Evolutionary conservation across 2,113 vertebrate genomes (phyloP), one percentile per base, ranked within the genome.

Genomic region (Hypocryptadius cinnamomeus): DNA sequence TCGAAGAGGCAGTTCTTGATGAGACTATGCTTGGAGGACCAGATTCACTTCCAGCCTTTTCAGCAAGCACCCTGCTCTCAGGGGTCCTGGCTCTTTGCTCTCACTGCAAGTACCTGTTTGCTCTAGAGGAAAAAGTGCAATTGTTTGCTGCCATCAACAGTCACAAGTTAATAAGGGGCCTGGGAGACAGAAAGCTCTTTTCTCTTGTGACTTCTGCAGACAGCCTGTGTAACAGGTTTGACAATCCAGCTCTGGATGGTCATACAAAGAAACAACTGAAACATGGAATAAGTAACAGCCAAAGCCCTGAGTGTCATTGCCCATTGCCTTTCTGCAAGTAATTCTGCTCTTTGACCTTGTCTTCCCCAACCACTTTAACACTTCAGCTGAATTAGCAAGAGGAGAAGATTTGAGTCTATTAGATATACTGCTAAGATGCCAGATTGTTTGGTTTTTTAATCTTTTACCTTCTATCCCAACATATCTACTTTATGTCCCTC

Each of bases 261-360:
- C 5, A 0, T 18, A 19, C 24, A 16, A 37, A 39, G 39, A 31
- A 76, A 57, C 25, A 12, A 4, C 24, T 31, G 31, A 45, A 70
- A 39, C 3, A 5, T 1, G 1, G 22, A 70, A 8, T 0, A 6
- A 39, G 25, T 11, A 42, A 24, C 11, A 63, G 37, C 25, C 65
- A 79, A 9, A 13, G 19, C 11, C 57, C 71, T n/a, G 31, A 31
- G 15, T 64, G 39, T 28, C 39, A 2, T 40, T 78, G 53, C 18
- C 48, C 18, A 3, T 48, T 61, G 69, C 7, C 13, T 61, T 77
- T 72, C 54, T 73, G 24, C 28, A n/a, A 9, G 20, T 39, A 30
- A 7, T 71, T 79, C 37, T 69, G 10, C 27, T 48, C 54, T 61
- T 65, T 57, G 50, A 15, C 53, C 40, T 60, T 64, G 23, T 60